Evolutionary conservation across 2,888 invertebrate species (phyloP), one percentile per base, ranked within the genome.

Genomic region (Phyto melanocephala): DNA sequence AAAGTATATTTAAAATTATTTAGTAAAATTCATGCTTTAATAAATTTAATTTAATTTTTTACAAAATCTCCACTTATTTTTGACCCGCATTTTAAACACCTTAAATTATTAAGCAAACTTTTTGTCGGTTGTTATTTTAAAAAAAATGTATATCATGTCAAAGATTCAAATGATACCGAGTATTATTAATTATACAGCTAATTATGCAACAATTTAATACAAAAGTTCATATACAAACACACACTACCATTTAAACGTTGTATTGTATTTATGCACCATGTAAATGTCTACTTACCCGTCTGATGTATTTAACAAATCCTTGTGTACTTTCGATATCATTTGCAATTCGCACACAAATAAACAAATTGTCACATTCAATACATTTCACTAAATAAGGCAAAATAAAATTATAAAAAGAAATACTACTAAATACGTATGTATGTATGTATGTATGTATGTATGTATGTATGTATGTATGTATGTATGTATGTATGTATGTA

Each of bases 361-460:
- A 76, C 56, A 54, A 75, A 71, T 54, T 82, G 75, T 79, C 82
- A 79, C 58, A 79, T 82, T 76, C 67, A 70, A 75, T 78, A 75
- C 47, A 77, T 62, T 68, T 42, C 35, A 15, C 15, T 20, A 35
- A 4, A 22, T n/a, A 52, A 37, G 15, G 20, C 33, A 75, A 22
- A 56, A 20, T 11, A 15, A 17, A 22, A 20, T 60, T 6, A 5
- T 28, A 2, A 33, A 17, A 67, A 17, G 8, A 63, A 24, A 11
- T 33, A 33, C 10, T 8, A 33, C 10, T 10, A 28, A 28, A 28
- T 28, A 28, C 28, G 6, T 28, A 28, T 6, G 28, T 28, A 28
- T 5, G 28, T 28, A 28, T 6, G 28, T 5, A 6, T 28, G 28
- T 28, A 6, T 28, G 28, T 28, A 28, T 6, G 28, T 28, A 28